Evolutionary conservation across 2,797 vertebrate species (phyloP).

Genomic region (Pangasius mekongensis): DNA sequence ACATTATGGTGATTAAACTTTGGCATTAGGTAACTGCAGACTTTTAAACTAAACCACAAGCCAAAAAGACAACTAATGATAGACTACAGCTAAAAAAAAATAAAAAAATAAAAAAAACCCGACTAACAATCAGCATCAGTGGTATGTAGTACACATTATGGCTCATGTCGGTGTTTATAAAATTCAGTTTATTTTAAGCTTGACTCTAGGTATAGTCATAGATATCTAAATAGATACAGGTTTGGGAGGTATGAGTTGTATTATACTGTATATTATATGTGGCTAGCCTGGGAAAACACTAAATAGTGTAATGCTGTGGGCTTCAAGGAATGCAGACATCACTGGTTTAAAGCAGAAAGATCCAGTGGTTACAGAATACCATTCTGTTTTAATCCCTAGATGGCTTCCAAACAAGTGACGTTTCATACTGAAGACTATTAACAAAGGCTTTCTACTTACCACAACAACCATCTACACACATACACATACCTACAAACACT

Average conservation of each 20-base stretch:
- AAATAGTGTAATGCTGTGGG: not conserved
- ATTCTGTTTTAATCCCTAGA: not conserved
- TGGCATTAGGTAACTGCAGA: not conserved
- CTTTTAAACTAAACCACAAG: not conserved
- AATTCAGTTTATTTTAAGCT: not conserved
- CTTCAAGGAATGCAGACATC: not conserved
- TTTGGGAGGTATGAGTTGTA: not conserved
- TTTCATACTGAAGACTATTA: not conserved
- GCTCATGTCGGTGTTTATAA: conserved; percentile 14
- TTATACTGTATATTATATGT: not conserved
- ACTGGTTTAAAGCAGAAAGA: not conserved
- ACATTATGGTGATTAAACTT: not conserved
- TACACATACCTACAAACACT: not conserved
- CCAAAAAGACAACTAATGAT: not conserved
- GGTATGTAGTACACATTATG: not conserved
- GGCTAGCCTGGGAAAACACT: not conserved
- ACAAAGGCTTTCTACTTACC: not conserved
- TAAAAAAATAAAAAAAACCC: not conserved
- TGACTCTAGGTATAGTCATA: not conserved
- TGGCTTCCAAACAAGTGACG: not conserved
- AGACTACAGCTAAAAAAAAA: not conserved
- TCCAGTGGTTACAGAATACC: not conserved
- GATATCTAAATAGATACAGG: conserved; percentile 4
- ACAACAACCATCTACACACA: not conserved
- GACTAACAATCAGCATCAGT: not conserved